Evolutionary conservation across 92 coral and sea anemone genomes (phyloP).

Genomic region (Zoanthus gigantus): DNA sequence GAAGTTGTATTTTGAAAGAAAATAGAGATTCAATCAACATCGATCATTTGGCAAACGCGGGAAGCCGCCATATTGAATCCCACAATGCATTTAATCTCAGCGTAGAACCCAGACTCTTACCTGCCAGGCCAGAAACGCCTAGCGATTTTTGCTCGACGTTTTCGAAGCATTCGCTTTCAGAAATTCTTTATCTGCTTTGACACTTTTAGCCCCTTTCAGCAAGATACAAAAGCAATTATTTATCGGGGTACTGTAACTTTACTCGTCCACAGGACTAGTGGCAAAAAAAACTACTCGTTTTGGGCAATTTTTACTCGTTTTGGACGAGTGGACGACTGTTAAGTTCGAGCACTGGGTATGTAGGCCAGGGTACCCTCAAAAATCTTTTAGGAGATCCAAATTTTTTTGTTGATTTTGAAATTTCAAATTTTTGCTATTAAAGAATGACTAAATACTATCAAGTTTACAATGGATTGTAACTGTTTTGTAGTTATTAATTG

Average conservation of each 20-base stretch:
- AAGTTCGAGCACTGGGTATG: not conserved
- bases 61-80: slow-evolving; percentile 41
- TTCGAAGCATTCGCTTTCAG: not conserved
- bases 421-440: no score
- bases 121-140: not conserved
- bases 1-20: slow-evolving; percentile 37
- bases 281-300: not conserved
- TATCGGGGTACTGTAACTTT: not conserved
- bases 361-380: no score
- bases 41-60: slow-evolving; percentile 14
- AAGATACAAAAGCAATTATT: not conserved
- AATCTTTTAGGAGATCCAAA: no score
- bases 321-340: not conserved
- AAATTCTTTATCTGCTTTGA: not conserved
- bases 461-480: no score
- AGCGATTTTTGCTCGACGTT: not conserved
- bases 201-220: not conserved
- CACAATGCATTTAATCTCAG: slow-evolving; percentile 36
- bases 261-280: not conserved
- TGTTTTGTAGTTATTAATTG: no score
- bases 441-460: no score
- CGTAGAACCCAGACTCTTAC: slow-evolving; percentile 46
- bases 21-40: slow-evolving; percentile 8
- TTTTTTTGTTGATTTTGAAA: no score
- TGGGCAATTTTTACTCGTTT: not conserved